A percentile compares a stretch with the other conserved stretches of the same genome.
phyloP scores from a whole-genome alignment of 2,113 vertebrate genomes.

The Machaerirhynchus nigripectus region DNA sequence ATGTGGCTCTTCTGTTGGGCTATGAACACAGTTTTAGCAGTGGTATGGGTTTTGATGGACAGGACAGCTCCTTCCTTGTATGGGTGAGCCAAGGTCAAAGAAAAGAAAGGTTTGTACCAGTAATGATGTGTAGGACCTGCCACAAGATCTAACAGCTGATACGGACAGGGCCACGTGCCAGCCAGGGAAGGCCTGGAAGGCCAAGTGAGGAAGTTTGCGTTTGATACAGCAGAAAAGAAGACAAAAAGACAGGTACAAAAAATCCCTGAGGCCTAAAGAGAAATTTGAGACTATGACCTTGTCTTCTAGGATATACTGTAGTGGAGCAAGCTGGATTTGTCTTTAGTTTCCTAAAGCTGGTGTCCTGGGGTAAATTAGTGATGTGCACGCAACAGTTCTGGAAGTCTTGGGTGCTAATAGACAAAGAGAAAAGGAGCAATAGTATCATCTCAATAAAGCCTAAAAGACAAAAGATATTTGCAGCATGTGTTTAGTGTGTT shows the following conservation, averaged over 20 bases:
- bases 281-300: neutral
- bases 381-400: neutral
- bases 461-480: neutral
- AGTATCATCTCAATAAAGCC: neutral
- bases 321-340: neutral
- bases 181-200: neutral
- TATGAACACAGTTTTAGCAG: neutral
- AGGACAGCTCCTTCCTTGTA: neutral
- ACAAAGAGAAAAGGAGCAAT: neutral
- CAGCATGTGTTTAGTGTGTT: neutral
- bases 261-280: neutral
- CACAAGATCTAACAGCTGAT: neutral
- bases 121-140: neutral
- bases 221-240: conserved; percentile 14
- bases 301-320: neutral
- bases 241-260: conserved; percentile 1
- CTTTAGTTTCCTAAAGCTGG: neutral
- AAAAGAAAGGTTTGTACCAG: neutral
- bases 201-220: neutral
- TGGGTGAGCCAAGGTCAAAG: neutral
- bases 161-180: neutral
- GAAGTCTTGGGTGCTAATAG: neutral
- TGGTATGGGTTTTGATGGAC: neutral
- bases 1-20: neutral
- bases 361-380: neutral